phyloP scores from a whole-genome alignment of 2,888 invertebrate genomes.

The Mactromeris polynyma region DNA sequence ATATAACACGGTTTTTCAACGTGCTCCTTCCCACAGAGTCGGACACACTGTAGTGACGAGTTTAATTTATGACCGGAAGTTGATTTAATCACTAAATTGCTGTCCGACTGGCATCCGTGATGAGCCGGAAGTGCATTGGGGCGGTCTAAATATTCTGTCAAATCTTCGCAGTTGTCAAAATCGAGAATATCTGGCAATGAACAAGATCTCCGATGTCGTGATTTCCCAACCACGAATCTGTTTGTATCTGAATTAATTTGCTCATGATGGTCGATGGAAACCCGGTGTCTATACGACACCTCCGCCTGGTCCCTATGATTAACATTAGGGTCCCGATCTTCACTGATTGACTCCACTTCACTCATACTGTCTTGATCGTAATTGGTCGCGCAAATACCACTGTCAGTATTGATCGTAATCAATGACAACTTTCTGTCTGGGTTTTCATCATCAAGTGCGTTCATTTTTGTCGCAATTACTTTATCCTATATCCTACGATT shows the following conservation, averaged over 20 bases:
- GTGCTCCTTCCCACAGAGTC: conserved; percentile 59
- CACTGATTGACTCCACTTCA: background rate
- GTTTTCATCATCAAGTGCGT: background rate
- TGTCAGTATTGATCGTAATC: conserved; percentile 28
- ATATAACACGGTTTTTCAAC: conserved; percentile 59
- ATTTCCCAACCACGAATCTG: conserved; percentile 8
- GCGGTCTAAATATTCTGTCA: background rate
- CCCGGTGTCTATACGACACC: background rate
- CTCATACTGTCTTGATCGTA: conserved; percentile 17
- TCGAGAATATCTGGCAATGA: conserved; percentile 67
- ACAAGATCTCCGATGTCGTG: conserved; percentile 49
- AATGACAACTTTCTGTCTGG: conserved; percentile 38
- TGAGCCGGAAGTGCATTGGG: conserved; percentile 9
- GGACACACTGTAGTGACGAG: background rate
- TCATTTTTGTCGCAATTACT: background rate
- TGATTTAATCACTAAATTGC: background rate
- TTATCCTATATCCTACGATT: background rate
- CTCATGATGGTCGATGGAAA: conserved; percentile 30
- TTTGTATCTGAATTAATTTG: conserved; percentile 18
- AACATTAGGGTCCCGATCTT: background rate
- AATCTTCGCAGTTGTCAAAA: conserved; percentile 41
- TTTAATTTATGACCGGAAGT: background rate
- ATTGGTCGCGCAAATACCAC: conserved; percentile 31
- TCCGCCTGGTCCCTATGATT: background rate
- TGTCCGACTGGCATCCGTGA: background rate